Evolutionary conservation across 2,888 invertebrate species (phyloP), one percentile per base, ranked within the genome.

Genomic region (Lamproptera curius): DNA sequence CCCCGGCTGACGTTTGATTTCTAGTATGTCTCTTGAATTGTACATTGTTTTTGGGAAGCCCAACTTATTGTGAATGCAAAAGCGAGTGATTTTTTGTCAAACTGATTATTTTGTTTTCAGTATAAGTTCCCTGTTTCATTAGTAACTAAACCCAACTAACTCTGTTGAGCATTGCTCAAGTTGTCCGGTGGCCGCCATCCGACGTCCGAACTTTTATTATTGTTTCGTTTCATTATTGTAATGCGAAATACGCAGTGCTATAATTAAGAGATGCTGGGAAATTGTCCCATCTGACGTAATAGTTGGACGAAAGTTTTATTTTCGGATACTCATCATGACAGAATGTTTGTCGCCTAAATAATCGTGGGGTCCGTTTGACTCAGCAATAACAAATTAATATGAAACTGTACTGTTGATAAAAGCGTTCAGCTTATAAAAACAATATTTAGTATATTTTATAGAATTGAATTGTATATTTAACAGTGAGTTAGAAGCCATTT

Each of bases 201-300:
- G 69, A 59, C 73, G 74, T 75, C 79, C 75, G 75, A 85, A 87
- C 82, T 87, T 87, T 82, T 79, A 80, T 84, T 85, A 85, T 86
- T 85, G 83, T 85, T 84, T 78, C 76, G 69, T 76, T 86, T 85
- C 81, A 84, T 87, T 87, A 86, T 83, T 85, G 83, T 85, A 81
- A 85, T 84, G 83, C 79, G 76, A 72, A 75, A 74, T 84, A 83
- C 79, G 76, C 72, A 75, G 75, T 73, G 71, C 72, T 73, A 78
- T 87, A 85, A 85, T 87, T 85, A 85, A 85, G 84, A 81, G 81
- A 79, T 80, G 72, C 79, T 72, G 67, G 69, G 72, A 76, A 76
- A 78, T 75, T 72, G 80, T 76, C 77, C 70, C 70, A 65, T 69
- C 71, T 73, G 79, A 77, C 72, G 76, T 76, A 68, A 79, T 78